Evolutionary conservation across 2,797 vertebrate species (phyloP).

Genomic region (Hirundo rustica): DNA sequence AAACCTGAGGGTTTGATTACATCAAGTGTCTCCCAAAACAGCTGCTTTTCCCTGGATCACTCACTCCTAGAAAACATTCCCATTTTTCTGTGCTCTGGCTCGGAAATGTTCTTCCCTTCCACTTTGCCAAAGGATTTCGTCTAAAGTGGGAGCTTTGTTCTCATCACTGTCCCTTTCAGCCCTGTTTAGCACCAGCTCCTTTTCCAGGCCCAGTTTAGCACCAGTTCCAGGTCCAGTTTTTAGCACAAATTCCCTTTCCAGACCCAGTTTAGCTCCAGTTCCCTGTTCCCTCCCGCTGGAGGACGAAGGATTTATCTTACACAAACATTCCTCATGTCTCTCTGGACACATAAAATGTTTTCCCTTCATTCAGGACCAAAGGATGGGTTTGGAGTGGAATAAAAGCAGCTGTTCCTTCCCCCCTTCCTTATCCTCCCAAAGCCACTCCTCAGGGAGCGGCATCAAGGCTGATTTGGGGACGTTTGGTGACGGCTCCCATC

Average conservation of each 20-base stretch:
- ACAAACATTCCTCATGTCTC: not conserved
- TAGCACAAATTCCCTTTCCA: no score
- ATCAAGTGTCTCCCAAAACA: not conserved
- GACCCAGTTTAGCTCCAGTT: not conserved
- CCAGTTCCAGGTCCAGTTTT: not conserved
- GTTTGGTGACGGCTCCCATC: not conserved
- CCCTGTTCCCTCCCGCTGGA: not conserved
- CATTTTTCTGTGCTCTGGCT: not conserved
- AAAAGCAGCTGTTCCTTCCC: not conserved
- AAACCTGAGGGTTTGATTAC: not conserved
- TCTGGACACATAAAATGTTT: not conserved
- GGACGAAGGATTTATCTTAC: not conserved
- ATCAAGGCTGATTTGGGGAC: rapidly evolving
- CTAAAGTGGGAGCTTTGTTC: not conserved
- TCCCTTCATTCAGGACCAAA: not conserved
- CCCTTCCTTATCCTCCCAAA: not conserved
- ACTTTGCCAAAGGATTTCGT: not conserved
- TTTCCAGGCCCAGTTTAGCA: not conserved
- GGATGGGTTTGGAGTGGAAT: not conserved
- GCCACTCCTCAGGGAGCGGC: not conserved
- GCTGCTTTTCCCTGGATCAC: not conserved
- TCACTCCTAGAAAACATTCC: not conserved
- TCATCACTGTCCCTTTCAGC: not conserved
- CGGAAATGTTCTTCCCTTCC: not conserved
- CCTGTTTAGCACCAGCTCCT: not conserved